Conservation (phyloP, 92 coral and sea anemone species). For the Phenganax marumi region DNA sequence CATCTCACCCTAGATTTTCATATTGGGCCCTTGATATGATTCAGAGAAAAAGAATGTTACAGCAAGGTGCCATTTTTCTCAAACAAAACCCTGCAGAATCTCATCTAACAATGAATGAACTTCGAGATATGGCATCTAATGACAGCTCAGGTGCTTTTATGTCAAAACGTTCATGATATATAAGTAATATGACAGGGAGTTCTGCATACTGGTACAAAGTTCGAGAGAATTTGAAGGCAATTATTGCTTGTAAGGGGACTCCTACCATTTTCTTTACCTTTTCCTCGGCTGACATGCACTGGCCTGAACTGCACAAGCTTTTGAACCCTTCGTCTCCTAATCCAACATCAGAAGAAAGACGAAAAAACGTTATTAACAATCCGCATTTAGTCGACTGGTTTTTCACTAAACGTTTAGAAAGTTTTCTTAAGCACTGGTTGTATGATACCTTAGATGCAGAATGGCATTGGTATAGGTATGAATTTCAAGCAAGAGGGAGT, state of each 20-base stretch:
- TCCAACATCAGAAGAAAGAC: constrained; percentile 7
- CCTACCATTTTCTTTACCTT: constrained; percentile 30
- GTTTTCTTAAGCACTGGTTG: constrained; percentile 35
- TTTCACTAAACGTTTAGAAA: constrained; percentile 48
- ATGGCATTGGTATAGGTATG: no score
- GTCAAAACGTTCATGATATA: constrained; percentile 50
- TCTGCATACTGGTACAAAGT: no score
- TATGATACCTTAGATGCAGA: constrained; percentile 13
- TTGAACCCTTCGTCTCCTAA: constrained; percentile 30
- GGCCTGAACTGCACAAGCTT: constrained; percentile 23
- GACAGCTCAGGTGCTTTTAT: constrained; percentile 43
- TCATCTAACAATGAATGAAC: constrained; percentile 36
- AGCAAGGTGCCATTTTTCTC: constrained; percentile 39
- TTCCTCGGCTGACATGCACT: constrained; percentile 7
- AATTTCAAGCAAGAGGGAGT: no score
- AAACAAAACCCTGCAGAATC: no score
- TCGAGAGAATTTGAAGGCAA: no score
- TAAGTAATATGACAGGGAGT: constrained; percentile 15
- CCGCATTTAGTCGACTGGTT: constrained; percentile 53
- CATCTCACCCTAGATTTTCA: constrained; percentile 47
- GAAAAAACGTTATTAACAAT: constrained; percentile 33
- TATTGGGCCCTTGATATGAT: constrained; percentile 51
- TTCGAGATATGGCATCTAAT: constrained; percentile 27
- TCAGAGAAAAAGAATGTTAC: constrained; percentile 29
- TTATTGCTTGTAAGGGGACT: constrained; percentile 24